Conservation (phyloP, 2,113 vertebrate species). For the Scomber japonicus region DNA sequence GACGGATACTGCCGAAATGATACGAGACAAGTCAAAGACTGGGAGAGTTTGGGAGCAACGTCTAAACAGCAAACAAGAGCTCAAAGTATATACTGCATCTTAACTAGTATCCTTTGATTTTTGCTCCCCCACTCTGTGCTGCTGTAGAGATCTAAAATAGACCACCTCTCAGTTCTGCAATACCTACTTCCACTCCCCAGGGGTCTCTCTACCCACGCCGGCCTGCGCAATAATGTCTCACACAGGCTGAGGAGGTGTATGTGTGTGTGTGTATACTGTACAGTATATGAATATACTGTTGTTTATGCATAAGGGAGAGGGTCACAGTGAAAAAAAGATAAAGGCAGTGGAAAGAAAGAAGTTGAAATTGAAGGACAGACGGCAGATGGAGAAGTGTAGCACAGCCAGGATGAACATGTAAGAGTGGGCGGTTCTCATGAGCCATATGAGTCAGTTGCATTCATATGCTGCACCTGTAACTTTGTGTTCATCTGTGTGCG, state of each 20-base stretch:
- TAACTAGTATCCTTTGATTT: slow-evolving; percentile 45
- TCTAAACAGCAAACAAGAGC: slow-evolving; percentile 20
- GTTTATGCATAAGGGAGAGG: slow-evolving; percentile 1
- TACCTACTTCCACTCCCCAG: slow-evolving; percentile 75
- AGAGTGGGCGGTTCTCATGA: neutral
- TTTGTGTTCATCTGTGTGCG: neutral
- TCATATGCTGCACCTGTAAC: slow-evolving; percentile 1
- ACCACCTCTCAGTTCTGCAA: slow-evolving; percentile 69
- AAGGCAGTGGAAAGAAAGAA: neutral
- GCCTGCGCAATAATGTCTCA: slow-evolving; percentile 51
- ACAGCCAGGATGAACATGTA: neutral
- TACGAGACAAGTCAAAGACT: slow-evolving; percentile 14
- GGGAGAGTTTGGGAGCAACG: slow-evolving; percentile 1
- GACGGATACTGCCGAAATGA: neutral
- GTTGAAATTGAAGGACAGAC: neutral
- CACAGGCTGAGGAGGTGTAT: slow-evolving; percentile 30
- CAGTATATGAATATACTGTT: slow-evolving; percentile 6
- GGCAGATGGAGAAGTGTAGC: neutral
- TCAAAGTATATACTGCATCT: slow-evolving; percentile 32
- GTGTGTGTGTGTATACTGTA: slow-evolving; percentile 1
- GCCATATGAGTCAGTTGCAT: slow-evolving; percentile 3
- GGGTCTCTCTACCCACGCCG: slow-evolving; percentile 76
- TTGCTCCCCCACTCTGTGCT: slow-evolving; percentile 35
- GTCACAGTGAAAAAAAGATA: neutral
- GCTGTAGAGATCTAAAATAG: slow-evolving; percentile 74